phyloP scores from a whole-genome alignment of 2,113 vertebrate genomes.

The Taurulus bubalis region DNA sequence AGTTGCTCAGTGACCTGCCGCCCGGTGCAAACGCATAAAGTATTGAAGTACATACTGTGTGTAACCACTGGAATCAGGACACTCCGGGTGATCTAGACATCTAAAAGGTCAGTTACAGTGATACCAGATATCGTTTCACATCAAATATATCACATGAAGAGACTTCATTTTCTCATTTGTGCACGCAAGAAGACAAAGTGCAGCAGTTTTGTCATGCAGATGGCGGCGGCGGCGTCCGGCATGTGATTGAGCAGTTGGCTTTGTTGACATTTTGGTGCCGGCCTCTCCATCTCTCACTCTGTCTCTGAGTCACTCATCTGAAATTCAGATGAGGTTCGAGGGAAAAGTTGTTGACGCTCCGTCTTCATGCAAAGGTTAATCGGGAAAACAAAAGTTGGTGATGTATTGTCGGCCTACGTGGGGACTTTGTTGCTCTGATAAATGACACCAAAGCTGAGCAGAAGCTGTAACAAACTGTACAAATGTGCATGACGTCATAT shows the following conservation, averaged over 20 bases:
- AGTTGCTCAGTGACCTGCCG: not conserved
- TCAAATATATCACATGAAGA: not conserved
- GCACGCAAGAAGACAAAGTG: conserved; percentile 17
- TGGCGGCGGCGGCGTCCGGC: conserved; percentile 27
- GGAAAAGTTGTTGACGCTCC: conserved; percentile 49
- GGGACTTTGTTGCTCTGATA: not conserved
- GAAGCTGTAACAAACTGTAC: not conserved
- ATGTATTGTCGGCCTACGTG: not conserved
- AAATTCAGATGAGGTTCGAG: conserved; percentile 69
- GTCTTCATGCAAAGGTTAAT: conserved; percentile 32
- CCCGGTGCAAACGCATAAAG: not conserved
- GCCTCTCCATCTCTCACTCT: conserved; percentile 61
- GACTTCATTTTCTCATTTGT: not conserved
- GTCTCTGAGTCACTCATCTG: conserved; percentile 77
- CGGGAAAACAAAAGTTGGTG: conserved; percentile 18
- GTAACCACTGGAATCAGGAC: not conserved
- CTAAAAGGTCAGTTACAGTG: not conserved
- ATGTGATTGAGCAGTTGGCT: conserved; percentile 69
- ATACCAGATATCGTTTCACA: not conserved
- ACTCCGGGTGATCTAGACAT: not conserved
- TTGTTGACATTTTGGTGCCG: conserved; percentile 71
- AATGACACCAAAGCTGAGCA: not conserved
- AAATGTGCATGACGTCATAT: conserved; percentile 7
- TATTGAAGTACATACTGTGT: not conserved
- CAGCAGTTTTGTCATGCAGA: conserved; percentile 50